Percentiles rank a stretch among this genome's conserved stretches.
These are phyloP conservation scores for Cephus pulcher DNA, from an alignment of 2,888 invertebrate species.

Conservation along the genomic window DNA sequence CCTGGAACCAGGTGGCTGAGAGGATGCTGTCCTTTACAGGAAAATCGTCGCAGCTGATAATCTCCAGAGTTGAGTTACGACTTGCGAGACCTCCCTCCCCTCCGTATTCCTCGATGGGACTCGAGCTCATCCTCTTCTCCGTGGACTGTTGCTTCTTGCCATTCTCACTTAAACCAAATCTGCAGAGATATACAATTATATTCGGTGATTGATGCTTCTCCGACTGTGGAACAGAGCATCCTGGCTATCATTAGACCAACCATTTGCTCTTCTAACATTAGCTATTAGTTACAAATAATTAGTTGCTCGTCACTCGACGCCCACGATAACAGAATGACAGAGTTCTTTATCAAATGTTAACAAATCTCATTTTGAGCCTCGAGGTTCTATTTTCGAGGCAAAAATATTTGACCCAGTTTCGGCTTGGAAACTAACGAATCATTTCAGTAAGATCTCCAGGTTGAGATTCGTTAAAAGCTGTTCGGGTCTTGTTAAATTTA, in stretches of 20 bases:
- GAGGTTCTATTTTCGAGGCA: too few relatives aligned
- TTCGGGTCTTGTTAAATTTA: too few relatives aligned
- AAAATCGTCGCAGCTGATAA: slow-evolving; percentile 33
- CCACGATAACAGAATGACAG: neutral
- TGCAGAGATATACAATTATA: neutral
- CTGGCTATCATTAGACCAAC: neutral
- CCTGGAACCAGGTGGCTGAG: slow-evolving; percentile 72
- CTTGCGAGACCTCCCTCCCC: slow-evolving; percentile 12
- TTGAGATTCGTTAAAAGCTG: too few relatives aligned
- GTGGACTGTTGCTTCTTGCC: slow-evolving; percentile 13
- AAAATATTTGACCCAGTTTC: too few relatives aligned
- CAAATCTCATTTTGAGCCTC: too few relatives aligned
- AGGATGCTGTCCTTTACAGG: slow-evolving; percentile 33
- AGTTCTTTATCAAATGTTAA: neutral
- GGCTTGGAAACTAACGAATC: too few relatives aligned
- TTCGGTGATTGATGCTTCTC: neutral
- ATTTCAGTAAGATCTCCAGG: too few relatives aligned
- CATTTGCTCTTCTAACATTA: neutral
- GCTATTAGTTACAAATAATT: neutral
- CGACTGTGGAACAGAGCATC: neutral
- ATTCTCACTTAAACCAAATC: neutral
- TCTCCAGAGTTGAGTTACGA: neutral
- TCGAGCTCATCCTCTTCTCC: neutral
- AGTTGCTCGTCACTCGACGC: neutral
- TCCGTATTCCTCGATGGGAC: slow-evolving; percentile 22